Base-by-base conservation (phyloP, 2,888 invertebrate genomes). In the Lydus trimaculatus region DNA sequence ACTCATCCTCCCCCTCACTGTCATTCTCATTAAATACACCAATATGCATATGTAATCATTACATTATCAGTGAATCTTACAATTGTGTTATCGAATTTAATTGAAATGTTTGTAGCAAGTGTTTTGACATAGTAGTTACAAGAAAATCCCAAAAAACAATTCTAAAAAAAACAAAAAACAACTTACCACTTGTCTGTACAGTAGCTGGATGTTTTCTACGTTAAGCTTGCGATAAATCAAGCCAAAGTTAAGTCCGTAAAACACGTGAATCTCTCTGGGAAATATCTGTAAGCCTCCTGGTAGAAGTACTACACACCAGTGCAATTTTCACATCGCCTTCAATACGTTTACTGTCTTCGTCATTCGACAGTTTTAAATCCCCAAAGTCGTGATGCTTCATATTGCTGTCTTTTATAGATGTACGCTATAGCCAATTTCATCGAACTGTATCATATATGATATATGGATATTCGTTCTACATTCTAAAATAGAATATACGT, bases 361-460 rank as follows among this genome's bases (percentile, higher is more conserved):
- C 77, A 75, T 76, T 80, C 79, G 81, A 79, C 80, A 80, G 79
- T 71, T 78, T 79, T 78, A 80, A 81, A 78, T 80, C 81, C 79
- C 79, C 76, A 74, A 77, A 78, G 82, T 81, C 80, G 80, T 81
- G 80, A 82, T 82, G 80, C 80, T 80, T 81, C 82, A 82, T 82
- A 80, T 80, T 78, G 78, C 80, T 80, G 81, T 81, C 80, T 80
- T 79, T 80, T 80, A 78, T 80, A n/a, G n/a, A 78, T 79, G 78
- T 77, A 78, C 75, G 78, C 79, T 79, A 80, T 79, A 81, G 80
- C 81, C 82, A 82, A 81, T 82, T 82, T 80, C 78, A 77, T 75
- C 76, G 75, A 77, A 77, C 77, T 76, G 75, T 82, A 81, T 81
- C 81, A 76, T 81, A 81, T 81, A 81, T 82, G 81, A 82, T 82